Evolutionary conservation across 2,113 vertebrate species (phyloP), one percentile per base, ranked within the genome.

Genomic region (Aramus guarauna): DNA sequence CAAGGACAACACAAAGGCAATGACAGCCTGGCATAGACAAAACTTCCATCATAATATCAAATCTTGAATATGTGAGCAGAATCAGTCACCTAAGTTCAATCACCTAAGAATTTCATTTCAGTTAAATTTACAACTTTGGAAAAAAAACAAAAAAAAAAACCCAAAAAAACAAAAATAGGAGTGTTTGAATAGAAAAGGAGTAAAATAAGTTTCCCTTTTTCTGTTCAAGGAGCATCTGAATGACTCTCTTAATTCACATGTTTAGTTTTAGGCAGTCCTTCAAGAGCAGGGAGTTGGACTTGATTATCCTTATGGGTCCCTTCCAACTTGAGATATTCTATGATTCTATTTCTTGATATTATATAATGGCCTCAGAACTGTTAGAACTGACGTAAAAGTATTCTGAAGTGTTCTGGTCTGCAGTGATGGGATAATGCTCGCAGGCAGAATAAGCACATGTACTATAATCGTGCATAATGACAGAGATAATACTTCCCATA

Each of bases 51-150:
- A 62, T 66, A 23, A 41, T 43, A 64, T n/a, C 29, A 52, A 48
- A n/a, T 36, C 11, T 52, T 78, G 10, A 48, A 48, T 48, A 43
- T 43, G 16, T 74, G 36, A 82, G 4, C 5, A 52, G 45, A 74
- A 60, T 0, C n/a, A n/a, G n/a, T n/a, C n/a, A n/a, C n/a, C 7
- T 48, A 45, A 0, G 1, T 5, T 36, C 5, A 55, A 24, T 37
- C 50, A 52, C 5, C 4, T 22, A 58, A 60, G 17, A 88, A 82
- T 26, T 81, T 66, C 0, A 59, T 72, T 73, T 83, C 13, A 37
- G 4, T 55, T 69, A 69, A 47, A 6, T 19, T 37, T 66, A 34
- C 4, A 67, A 7, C 29, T 50, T 68, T 63, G 67, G 47, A 77
- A 66, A 26, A 80, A 81, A n/a, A n/a, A n/a, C n/a, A n/a, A n/a